A percentile compares a stretch with the other conserved stretches of the same genome.
phyloP scores from a whole-genome alignment of 2,113 vertebrate species.

The Calypte anna region DNA sequence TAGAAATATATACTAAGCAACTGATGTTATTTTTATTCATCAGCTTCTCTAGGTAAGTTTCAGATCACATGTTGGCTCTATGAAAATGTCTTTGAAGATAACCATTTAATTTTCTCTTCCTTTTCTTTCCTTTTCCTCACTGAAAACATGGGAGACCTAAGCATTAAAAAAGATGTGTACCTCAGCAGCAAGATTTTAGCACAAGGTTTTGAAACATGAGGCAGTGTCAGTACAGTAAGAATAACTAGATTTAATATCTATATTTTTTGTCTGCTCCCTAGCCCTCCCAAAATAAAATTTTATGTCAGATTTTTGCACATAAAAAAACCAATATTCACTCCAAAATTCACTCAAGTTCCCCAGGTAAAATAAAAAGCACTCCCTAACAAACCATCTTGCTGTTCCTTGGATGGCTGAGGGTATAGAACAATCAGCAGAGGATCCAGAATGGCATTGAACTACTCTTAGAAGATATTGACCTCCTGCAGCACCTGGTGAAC shows the following conservation, averaged over 20 bases:
- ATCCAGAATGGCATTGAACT: background rate
- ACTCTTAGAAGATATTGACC: background rate
- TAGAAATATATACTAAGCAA: background rate
- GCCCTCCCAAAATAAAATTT: background rate
- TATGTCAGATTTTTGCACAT: background rate
- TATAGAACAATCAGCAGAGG: background rate
- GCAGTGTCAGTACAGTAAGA: background rate
- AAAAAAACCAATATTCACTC: background rate
- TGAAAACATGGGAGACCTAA: background rate
- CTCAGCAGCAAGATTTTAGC: background rate
- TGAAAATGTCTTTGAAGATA: constrained; percentile 65
- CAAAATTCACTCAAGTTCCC: background rate
- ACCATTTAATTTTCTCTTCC: constrained; percentile 28
- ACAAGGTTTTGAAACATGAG: background rate
- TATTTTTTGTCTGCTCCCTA: background rate
- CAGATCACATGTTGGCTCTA: background rate
- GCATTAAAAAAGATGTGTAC: background rate
- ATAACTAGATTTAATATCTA: background rate
- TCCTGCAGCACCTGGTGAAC: background rate
- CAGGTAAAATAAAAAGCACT: background rate
- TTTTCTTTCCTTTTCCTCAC: background rate
- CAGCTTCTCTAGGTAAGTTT: background rate
- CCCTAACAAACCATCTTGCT: background rate
- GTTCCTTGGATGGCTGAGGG: background rate
- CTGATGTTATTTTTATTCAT: background rate